Conservation (phyloP, 2,797 vertebrate genomes). For the Clarias pachynema region DNA sequence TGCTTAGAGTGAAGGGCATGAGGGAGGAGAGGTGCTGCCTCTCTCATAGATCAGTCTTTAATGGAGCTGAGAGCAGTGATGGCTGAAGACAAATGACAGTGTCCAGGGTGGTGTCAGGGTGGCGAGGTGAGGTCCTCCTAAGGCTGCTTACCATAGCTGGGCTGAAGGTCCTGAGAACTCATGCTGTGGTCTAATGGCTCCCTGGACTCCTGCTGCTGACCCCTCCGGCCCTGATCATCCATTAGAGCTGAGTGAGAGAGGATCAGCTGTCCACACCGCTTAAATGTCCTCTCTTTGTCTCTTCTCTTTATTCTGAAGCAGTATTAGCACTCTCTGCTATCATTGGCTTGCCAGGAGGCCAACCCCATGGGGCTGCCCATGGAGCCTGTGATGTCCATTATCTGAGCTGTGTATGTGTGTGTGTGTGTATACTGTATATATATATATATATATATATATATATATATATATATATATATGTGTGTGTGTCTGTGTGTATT, state of each 20-base stretch:
- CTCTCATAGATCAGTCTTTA: slow-evolving; percentile 71
- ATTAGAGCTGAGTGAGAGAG: slow-evolving; percentile 62
- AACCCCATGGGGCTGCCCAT: slow-evolving; percentile 63
- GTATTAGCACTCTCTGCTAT: slow-evolving; percentile 40
- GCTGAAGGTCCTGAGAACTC: slow-evolving; percentile 57
- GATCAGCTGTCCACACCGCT: slow-evolving; percentile 40
- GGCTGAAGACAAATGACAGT: slow-evolving; percentile 73
- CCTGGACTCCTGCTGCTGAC: slow-evolving; percentile 71
- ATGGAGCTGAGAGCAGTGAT: slow-evolving; percentile 59
- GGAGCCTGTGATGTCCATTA: slow-evolving; percentile 69
- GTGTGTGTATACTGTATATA: not conserved
- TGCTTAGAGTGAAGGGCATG: not conserved
- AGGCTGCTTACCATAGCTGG: slow-evolving; percentile 63
- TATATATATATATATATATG: not conserved
- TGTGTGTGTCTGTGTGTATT: slow-evolving; percentile 42
- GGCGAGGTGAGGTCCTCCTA: slow-evolving; percentile 57
- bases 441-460: not conserved
- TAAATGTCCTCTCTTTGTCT: slow-evolving; percentile 10
- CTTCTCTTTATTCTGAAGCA: slow-evolving; percentile 17
- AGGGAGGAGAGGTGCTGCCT: slow-evolving; percentile 40
- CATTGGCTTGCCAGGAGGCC: slow-evolving; percentile 60
- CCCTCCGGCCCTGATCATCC: slow-evolving; percentile 67
- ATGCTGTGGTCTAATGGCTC: slow-evolving; percentile 70
- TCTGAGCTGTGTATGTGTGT: slow-evolving; percentile 41
- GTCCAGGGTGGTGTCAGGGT: slow-evolving; percentile 64